A percentile compares a stretch with the other conserved stretches of the same genome.
Conservation (phyloP, 2,797 vertebrate species). For the Prionace glauca region DNA sequence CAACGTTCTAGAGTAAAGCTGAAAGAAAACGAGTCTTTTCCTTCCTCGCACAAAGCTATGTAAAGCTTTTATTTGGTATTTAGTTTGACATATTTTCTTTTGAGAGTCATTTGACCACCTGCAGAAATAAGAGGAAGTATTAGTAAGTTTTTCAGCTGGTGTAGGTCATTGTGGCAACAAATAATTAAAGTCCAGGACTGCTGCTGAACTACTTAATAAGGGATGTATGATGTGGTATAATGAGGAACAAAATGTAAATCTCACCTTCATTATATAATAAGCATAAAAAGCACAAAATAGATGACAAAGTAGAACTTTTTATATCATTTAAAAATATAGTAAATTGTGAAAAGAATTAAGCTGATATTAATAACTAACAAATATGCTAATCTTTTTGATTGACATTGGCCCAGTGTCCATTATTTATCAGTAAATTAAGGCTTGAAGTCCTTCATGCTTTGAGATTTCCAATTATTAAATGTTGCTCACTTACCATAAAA, state of each 20-base stretch:
- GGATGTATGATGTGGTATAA: not conserved
- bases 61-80: not conserved
- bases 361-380: constrained; percentile 4
- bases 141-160: not conserved
- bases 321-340: not conserved
- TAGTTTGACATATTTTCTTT: not conserved
- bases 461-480: constrained; percentile 37
- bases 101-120: not conserved
- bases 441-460: constrained; percentile 36
- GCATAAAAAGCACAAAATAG: not conserved
- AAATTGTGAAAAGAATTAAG: not conserved
- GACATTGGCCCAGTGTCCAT: constrained; percentile 31
- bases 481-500: constrained; percentile 36
- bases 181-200: not conserved
- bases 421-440: constrained; percentile 38
- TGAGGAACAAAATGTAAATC: not conserved
- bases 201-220: not conserved
- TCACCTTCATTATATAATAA: not conserved
- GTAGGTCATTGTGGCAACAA: not conserved
- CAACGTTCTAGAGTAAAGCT: not conserved
- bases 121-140: not conserved
- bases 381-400: constrained; percentile 19
- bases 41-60: not conserved
- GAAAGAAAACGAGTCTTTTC: not conserved
- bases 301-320: not conserved